phyloP scores from a whole-genome alignment of 2,888 invertebrate species.

The Acheta domesticus region DNA sequence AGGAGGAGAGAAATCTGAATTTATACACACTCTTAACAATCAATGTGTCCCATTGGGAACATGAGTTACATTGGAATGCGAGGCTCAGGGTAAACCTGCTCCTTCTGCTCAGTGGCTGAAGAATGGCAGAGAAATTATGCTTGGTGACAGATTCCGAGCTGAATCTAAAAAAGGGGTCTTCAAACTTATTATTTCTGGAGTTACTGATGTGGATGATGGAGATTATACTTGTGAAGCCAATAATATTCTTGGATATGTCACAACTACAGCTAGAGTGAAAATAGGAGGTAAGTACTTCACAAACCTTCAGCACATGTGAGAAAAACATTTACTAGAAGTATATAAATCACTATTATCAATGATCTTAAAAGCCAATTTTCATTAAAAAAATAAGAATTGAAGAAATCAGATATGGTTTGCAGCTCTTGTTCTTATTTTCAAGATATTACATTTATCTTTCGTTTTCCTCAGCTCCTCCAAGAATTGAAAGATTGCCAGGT shows the following conservation, averaged over 20 bases:
- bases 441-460: not conserved
- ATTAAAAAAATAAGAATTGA: not conserved
- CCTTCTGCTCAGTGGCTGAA: constrained; percentile 87
- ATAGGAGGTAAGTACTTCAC: constrained; percentile 70
- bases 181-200: constrained; percentile 81
- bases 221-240: constrained; percentile 95
- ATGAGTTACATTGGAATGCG: constrained; percentile 77
- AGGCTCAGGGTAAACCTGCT: constrained; percentile 83
- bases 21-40: constrained; percentile 70
- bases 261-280: constrained; percentile 82
- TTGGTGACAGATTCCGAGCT: constrained; percentile 66
- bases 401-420: not conserved
- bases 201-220: constrained; percentile 87
- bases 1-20: constrained; percentile 89
- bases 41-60: constrained; percentile 78
- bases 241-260: constrained; percentile 87
- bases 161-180: constrained; percentile 71
- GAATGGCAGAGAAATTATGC: constrained; percentile 83
- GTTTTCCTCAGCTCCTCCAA: constrained; percentile 71
- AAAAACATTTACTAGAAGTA: not conserved
- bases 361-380: not conserved
- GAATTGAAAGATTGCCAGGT: constrained; percentile 85
- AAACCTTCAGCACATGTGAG: not conserved
- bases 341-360: not conserved
- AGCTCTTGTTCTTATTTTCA: not conserved